Base-by-base conservation (phyloP, 2,797 vertebrate species). In the Saxicola maurus region DNA sequence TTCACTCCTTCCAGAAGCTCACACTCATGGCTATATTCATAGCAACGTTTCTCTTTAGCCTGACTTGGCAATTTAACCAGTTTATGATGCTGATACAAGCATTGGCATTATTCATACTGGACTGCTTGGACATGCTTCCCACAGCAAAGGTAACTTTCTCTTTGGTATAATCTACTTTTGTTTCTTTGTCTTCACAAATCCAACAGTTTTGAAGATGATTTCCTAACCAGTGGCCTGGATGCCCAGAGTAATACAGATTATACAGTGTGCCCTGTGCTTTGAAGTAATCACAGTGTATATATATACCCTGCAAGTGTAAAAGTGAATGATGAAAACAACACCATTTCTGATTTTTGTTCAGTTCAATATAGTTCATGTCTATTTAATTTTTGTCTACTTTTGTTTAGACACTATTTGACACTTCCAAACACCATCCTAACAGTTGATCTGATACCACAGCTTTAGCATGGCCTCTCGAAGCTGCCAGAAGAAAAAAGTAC, bases 21-120 rank as follows among this genome's bases (percentile, higher is more conserved):
- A 97, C 97, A 76, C 97, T 99, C 93, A 94, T 96, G 95, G 93
- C 97, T 94, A 96, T 99, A 93, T 99, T 98, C 80, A 82, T 98
- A 90, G 98, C 98, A 27, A 99, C 98, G 0, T 98, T 99, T 91
- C 98, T 98, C 84, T 99, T 99, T 97, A 98, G 98, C 83, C 96
- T 99, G 95, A 98, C 98, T 11, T 99, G 99, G 99, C 99, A 99
- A 94, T 99, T 99, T 95, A 99, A 99, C 97, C 99, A 99, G 94
- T 99, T 99, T 94, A 98, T 99, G 96, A 97, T 99, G 77, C 98
- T 99, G 14, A 97, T 99, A 81, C 99, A 99, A 86, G 98, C 98
- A 5, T 82, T 99, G 42, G 97, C 98, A 86, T 95, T 99, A 46
- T 99, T 98, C 94, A 96, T 96, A 7, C 94, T 99, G 90, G 99